These are phyloP conservation scores for Villa cingulata DNA, from an alignment of 2,888 invertebrate species.

Conservation along the genomic window DNA sequence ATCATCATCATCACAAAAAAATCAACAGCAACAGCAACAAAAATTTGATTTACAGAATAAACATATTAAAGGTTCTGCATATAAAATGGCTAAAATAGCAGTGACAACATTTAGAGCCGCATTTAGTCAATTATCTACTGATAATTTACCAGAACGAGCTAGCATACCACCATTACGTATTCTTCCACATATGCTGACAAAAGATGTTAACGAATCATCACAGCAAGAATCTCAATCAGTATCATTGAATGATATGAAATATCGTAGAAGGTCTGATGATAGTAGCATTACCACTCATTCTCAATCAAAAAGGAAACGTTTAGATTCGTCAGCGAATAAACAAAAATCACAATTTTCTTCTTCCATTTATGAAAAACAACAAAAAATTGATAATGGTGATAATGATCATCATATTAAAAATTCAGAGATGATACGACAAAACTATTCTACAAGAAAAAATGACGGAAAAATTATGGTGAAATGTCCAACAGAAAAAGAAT, in stretches of 20 bases:
- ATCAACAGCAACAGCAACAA: neutral
- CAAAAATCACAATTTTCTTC: neutral
- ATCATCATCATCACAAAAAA: neutral
- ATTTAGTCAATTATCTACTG: slow-evolving; percentile 27
- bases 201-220: neutral
- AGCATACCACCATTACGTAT: slow-evolving; percentile 29
- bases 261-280: slow-evolving; percentile 3
- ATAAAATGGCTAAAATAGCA: slow-evolving; percentile 18
- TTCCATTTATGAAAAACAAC: neutral
- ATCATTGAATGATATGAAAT: neutral
- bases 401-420: neutral
- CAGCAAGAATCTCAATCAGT: neutral
- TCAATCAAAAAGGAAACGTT: slow-evolving; percentile 2
- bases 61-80: slow-evolving; percentile 21
- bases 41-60: no score
- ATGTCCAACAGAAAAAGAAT: slow-evolving; percentile 19
- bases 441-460: slow-evolving; percentile 1
- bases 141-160: slow-evolving; percentile 30
- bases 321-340: neutral
- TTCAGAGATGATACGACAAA: no score
- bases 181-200: neutral
- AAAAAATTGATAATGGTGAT: slow-evolving; percentile 3
- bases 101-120: slow-evolving; percentile 27
- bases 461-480: slow-evolving; percentile 11
- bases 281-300: neutral